Conservation (phyloP, 1,140 invertebrate genomes). For the Penaeus vannamei region DNA sequence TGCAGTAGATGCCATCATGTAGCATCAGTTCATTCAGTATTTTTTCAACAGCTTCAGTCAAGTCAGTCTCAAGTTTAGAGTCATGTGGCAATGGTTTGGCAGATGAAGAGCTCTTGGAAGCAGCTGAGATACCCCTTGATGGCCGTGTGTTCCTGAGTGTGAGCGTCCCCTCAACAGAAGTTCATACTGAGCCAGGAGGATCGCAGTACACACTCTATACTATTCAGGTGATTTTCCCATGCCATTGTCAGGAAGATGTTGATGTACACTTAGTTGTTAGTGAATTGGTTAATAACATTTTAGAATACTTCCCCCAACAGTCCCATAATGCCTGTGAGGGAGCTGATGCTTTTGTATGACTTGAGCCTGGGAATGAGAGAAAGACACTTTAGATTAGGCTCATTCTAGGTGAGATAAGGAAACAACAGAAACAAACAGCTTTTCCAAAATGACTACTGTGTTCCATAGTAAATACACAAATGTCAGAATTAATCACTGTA, state of each 20-base stretch:
- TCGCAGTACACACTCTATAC: conserved; percentile 71
- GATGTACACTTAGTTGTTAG: neutral
- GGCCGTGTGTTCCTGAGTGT: conserved; percentile 71
- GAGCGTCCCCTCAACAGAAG: conserved; percentile 70
- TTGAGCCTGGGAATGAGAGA: too few relatives aligned
- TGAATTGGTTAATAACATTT: neutral
- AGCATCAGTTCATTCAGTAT: conserved; percentile 10
- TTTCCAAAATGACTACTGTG: too few relatives aligned
- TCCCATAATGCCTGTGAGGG: neutral
- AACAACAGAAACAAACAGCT: neutral
- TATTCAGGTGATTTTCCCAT: conserved; percentile 69
- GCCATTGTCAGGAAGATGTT: neutral
- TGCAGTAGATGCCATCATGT: conserved; percentile 52
- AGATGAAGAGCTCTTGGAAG: conserved; percentile 70
- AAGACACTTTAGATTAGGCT: too few relatives aligned
- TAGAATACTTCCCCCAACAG: neutral
- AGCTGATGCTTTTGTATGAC: neutral
- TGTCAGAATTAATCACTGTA: too few relatives aligned
- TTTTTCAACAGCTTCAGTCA: conserved; percentile 46
- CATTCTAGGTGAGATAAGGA: too few relatives aligned
- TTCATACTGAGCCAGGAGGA: conserved; percentile 69
- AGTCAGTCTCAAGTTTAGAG: conserved; percentile 60
- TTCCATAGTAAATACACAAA: too few relatives aligned
- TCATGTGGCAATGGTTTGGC: conserved; percentile 54
- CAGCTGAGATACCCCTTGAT: conserved; percentile 70